A percentile compares a stretch with the other conserved stretches of the same genome.
Conservation (phyloP, 2,797 vertebrate genomes). For the Leontocebus nigricollis region DNA sequence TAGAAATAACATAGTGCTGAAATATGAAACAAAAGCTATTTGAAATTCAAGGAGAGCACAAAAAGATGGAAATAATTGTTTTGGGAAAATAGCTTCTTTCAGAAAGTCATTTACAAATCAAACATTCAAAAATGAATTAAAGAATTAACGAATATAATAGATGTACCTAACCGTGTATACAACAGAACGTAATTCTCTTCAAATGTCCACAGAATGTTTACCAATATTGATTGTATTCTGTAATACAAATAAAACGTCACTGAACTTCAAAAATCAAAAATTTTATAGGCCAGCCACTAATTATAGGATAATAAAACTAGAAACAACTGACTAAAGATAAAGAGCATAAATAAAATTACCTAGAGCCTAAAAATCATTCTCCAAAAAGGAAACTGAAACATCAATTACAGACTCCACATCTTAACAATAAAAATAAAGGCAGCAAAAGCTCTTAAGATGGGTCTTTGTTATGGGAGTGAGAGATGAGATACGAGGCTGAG, state of each 20-base stretch:
- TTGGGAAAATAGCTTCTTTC: constrained; percentile 24
- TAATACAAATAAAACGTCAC: neutral
- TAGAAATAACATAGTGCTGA: neutral
- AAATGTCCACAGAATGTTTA: constrained; percentile 19
- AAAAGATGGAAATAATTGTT: constrained; percentile 44
- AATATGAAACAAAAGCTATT: constrained; percentile 27
- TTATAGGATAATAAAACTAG: neutral
- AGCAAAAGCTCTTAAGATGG: neutral
- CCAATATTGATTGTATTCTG: constrained; percentile 18
- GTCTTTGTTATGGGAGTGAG: neutral
- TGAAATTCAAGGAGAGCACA: constrained; percentile 27
- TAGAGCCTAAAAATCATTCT: constrained; percentile 27
- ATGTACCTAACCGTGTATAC: neutral
- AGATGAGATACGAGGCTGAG: neutral
- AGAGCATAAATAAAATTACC: neutral
- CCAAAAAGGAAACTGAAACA: constrained; percentile 45
- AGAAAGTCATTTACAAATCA: constrained; percentile 23
- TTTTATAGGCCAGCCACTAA: neutral
- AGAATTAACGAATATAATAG: constrained; percentile 41
- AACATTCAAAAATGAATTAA: constrained; percentile 9
- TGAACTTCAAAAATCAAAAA: constrained; percentile 6
- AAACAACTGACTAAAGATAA: neutral
- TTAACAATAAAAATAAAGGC: constrained; percentile 35
- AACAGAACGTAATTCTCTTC: constrained; percentile 32
- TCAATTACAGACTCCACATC: neutral